These are phyloP conservation scores for Oncorhynchus masou DNA, from an alignment of 2,113 vertebrate genomes.

Conservation along the genomic window DNA sequence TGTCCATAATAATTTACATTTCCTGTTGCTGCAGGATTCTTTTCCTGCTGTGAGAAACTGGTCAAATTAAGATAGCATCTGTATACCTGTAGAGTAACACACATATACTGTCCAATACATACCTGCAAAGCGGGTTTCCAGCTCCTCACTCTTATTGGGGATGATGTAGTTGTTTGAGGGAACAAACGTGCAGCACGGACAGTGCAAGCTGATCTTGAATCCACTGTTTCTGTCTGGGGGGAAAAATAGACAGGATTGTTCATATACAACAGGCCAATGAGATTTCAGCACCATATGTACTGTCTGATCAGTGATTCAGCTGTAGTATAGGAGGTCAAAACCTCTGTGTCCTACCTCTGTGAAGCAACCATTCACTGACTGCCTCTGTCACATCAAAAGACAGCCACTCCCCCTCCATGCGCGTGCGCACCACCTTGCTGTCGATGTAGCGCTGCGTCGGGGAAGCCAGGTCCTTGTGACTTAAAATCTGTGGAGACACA, in stretches of 20 bases:
- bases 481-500: slow-evolving; percentile 60
- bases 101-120: slow-evolving; percentile 19
- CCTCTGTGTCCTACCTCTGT: slow-evolving; percentile 81
- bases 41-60: no score
- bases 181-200: slow-evolving; percentile 95
- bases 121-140: slow-evolving; percentile 97
- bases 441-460: slow-evolving; percentile 95
- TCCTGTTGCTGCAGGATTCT: no score
- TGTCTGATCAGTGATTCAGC: no score
- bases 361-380: slow-evolving; percentile 94
- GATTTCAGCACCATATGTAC: not conserved
- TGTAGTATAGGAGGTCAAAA: not conserved
- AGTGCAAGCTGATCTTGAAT: slow-evolving; percentile 97
- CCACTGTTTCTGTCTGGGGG: slow-evolving; percentile 94
- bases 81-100: no score
- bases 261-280: not conserved
- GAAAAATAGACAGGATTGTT: not conserved
- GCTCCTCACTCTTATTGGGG: slow-evolving; percentile 96
- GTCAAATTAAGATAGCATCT: no score
- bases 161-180: slow-evolving; percentile 96
- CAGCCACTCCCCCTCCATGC: slow-evolving; percentile 93
- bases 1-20: no score
- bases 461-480: slow-evolving; percentile 84
- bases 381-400: slow-evolving; percentile 95
- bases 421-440: slow-evolving; percentile 94